Base-by-base conservation (phyloP, 1,140 invertebrate species). In the Hestina assimilis region DNA sequence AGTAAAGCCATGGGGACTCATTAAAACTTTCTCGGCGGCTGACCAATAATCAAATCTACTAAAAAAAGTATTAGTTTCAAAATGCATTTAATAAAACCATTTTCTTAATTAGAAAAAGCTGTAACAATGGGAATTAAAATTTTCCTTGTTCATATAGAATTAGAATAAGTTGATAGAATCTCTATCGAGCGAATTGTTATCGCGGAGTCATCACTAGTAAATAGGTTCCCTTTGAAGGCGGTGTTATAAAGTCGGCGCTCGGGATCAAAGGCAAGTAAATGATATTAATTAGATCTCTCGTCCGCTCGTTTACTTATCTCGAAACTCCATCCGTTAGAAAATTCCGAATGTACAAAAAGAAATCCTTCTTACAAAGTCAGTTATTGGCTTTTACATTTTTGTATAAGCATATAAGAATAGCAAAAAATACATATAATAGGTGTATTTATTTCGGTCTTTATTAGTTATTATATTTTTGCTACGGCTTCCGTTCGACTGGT, bases 181-280 rank as follows among this genome's bases (percentile, higher is more conserved):
- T 17, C 33, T 17, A 19, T 38, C 33, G 33, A 38, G 14, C n/a
- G n/a, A n/a, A 9, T 38, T 9, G 15, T 19, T 19, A 38, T 19
- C 15, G 8, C 24, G 24, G 5, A 8, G 2, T 9, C 33, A 2
- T 8, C 33, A n/a, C 31, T 38, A 17, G 33, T 4, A 8, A n/a
- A 12, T 28, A 28, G 12, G 35, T 17, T 40, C 35, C 11, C 28
- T 23, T 31, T 33, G 31, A 41, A 46, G 42, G 19, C 28, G 8
- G 15, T 11, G 28, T 31, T 45, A 29, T 15, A 21, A 31, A 47
- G 43, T 21, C 43, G 33, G 8, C 35, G 45, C 5, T 12, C 6
- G 33, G 54, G 54, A 57, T 57, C 54, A 57, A 57, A 57, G 45
- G 24, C 33, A 8, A 23, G 19, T 12, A 48, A 50, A 57, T 57